These are phyloP conservation scores for Talpa occidentalis DNA, from an alignment of 2,113 vertebrate genomes.

Conservation along the genomic window DNA sequence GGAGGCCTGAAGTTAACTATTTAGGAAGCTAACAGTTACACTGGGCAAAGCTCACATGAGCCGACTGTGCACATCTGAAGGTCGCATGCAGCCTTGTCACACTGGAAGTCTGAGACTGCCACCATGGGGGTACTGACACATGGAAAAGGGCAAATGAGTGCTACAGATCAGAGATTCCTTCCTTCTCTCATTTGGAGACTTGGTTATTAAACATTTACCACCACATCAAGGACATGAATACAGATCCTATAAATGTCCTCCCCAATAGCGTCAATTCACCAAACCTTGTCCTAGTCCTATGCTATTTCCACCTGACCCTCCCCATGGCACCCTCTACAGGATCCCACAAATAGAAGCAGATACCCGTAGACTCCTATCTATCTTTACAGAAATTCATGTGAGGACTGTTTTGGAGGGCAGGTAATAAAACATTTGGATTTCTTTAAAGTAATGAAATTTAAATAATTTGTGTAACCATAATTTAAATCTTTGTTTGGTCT, in stretches of 20 bases:
- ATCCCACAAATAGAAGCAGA: not conserved
- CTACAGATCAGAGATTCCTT: not conserved
- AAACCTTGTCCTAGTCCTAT: not conserved
- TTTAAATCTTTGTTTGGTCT: not conserved
- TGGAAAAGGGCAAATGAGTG: not conserved
- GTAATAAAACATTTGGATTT: not conserved
- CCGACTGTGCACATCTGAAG: not conserved
- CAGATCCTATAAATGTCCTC: not conserved
- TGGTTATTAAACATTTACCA: not conserved
- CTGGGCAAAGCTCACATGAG: not conserved
- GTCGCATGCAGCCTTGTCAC: not conserved
- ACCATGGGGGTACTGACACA: not conserved
- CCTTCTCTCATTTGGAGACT: not conserved
- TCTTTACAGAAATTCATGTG: not conserved
- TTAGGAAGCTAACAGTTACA: not conserved
- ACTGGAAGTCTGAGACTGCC: not conserved
- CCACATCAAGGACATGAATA: not conserved
- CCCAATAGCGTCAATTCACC: not conserved
- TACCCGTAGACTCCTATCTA: not conserved
- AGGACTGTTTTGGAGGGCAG: not conserved
- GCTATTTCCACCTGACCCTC: not conserved
- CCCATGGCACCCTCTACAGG: not conserved
- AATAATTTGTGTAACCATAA: not conserved
- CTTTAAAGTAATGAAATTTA: constrained; percentile 8
- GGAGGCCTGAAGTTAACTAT: too few relatives aligned